Conservation (phyloP, 1,140 invertebrate species). For the Drosophila hydei region DNA sequence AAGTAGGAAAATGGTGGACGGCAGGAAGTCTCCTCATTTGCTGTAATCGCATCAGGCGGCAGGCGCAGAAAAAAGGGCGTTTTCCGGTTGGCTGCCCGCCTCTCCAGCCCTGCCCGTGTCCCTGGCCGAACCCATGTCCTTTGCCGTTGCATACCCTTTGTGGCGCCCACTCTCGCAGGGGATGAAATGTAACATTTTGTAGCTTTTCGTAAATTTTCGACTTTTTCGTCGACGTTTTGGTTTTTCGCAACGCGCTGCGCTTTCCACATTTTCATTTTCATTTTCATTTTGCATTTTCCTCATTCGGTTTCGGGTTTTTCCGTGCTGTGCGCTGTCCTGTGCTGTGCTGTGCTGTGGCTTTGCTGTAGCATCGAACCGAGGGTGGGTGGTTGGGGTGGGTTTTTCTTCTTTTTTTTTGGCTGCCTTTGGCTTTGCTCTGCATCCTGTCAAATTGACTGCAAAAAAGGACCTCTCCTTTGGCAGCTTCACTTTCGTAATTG, state of each 20-base stretch:
- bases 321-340: slow-evolving; percentile 18
- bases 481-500: slow-evolving; percentile 84
- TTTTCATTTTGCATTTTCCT: slow-evolving; percentile 42
- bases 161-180: slow-evolving; percentile 53
- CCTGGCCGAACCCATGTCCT: slow-evolving; percentile 8
- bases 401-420: slow-evolving; percentile 3
- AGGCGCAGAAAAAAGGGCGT: slow-evolving; percentile 76
- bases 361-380: slow-evolving; percentile 28
- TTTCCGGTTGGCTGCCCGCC: slow-evolving; percentile 83
- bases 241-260: slow-evolving; percentile 36
- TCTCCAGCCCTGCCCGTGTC: slow-evolving; percentile 21
- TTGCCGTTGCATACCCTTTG: not conserved
- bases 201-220: slow-evolving; percentile 83
- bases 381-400: slow-evolving; percentile 21
- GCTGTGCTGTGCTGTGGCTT: slow-evolving; percentile 50
- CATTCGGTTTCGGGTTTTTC: slow-evolving; percentile 35
- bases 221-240: slow-evolving; percentile 77
- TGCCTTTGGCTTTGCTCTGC: slow-evolving; percentile 76
- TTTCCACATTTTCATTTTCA: slow-evolving; percentile 32
- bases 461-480: slow-evolving; percentile 82
- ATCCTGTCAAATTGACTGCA: slow-evolving; percentile 83
- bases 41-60: slow-evolving; percentile 81
- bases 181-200: slow-evolving; percentile 82
- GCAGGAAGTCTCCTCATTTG: slow-evolving; percentile 83
- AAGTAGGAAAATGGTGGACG: slow-evolving; percentile 76